Percentiles rank a stretch among this genome's conserved stretches.
Evolutionary conservation across 1,140 invertebrate species (phyloP).

Genomic region (Rhyacophila brunnea): DNA sequence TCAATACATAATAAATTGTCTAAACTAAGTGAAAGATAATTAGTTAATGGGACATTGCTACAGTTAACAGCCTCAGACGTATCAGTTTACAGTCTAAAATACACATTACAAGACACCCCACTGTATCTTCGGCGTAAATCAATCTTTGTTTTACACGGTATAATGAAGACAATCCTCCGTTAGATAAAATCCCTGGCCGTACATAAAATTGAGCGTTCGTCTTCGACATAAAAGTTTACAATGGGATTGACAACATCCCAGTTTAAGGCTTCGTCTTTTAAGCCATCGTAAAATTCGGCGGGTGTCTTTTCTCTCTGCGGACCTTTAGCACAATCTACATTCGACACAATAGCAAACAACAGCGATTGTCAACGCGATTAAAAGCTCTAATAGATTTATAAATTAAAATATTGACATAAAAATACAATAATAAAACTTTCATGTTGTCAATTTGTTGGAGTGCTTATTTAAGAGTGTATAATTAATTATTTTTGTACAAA

Average conservation of each 20-base stretch:
- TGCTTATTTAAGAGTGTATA: too few species aligned
- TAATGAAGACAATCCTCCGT: slow-evolving; percentile 30
- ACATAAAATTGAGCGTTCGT: slow-evolving; percentile 13
- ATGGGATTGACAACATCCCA: slow-evolving; percentile 30
- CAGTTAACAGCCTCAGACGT: slow-evolving; percentile 15
- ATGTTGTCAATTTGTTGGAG: too few species aligned
- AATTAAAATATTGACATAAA: too few species aligned
- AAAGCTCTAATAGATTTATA: too few species aligned
- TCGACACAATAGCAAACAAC: too few species aligned
- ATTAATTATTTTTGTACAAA: too few species aligned
- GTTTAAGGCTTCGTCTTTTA: slow-evolving; percentile 33
- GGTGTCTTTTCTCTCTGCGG: background rate
- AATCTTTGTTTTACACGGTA: slow-evolving; percentile 29
- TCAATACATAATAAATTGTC: too few species aligned
- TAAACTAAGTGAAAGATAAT: too few species aligned
- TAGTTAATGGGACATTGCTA: background rate
- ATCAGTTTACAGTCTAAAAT: slow-evolving; percentile 7
- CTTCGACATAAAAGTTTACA: slow-evolving; percentile 30
- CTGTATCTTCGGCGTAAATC: slow-evolving; percentile 26
- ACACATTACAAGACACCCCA: background rate
- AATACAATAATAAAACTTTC: too few species aligned
- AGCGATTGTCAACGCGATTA: too few species aligned
- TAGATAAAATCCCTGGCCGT: slow-evolving; percentile 10
- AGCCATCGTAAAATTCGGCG: slow-evolving; percentile 33
- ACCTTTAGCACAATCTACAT: background rate